These are phyloP conservation scores for Hymenochirus boettgeri DNA, from an alignment of 2,113 vertebrate species.

Conservation along the genomic window DNA sequence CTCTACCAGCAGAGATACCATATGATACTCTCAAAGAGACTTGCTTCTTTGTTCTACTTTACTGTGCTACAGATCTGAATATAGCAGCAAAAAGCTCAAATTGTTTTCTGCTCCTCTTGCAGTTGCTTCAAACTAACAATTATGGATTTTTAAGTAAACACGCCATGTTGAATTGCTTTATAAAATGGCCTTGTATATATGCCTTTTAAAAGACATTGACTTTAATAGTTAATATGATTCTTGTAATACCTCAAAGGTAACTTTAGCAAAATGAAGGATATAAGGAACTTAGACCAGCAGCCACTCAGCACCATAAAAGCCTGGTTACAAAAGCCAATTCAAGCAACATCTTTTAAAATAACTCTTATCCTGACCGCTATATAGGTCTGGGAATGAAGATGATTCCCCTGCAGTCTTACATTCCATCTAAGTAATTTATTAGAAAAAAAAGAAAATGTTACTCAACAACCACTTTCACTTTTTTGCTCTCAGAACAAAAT, in stretches of 20 bases:
- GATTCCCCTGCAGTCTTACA: not conserved
- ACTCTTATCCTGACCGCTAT: conserved; percentile 38
- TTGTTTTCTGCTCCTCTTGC: not conserved
- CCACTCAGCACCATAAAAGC: not conserved
- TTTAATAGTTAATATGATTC: no score
- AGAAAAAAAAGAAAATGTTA: not conserved
- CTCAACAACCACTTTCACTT: conserved; percentile 51
- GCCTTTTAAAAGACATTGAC: no score
- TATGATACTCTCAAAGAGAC: not conserved
- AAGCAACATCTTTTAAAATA: no score
- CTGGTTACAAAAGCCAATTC: not conserved
- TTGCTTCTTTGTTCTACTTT: not conserved
- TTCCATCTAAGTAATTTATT: not conserved
- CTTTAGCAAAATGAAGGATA: not conserved
- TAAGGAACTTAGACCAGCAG: not conserved
- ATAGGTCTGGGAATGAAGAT: not conserved
- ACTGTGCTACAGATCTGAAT: not conserved
- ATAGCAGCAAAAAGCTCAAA: not conserved
- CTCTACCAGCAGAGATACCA: not conserved
- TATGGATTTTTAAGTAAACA: not conserved
- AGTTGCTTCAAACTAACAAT: not conserved
- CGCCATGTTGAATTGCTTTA: no score
- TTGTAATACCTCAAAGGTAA: no score
- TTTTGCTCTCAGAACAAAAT: not conserved
- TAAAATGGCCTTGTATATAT: no score